These are phyloP conservation scores for Wiebesia pumilae DNA, from an alignment of 1,140 invertebrate species.

Conservation along the genomic window DNA sequence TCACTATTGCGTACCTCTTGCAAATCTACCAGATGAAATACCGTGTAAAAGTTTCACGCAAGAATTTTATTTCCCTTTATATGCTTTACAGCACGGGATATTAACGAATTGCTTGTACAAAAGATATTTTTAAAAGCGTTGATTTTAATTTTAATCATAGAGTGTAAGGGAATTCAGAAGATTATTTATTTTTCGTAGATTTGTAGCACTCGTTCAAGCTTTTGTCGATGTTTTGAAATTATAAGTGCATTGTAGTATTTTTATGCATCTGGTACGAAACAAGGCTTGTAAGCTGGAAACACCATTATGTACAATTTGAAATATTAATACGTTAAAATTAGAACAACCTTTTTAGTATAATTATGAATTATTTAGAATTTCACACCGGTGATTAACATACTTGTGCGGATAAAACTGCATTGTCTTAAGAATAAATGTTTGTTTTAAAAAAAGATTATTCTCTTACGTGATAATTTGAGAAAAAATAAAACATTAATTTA, in stretches of 20 bases:
- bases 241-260: neutral
- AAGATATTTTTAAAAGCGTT: neutral
- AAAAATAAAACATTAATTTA: too few species aligned
- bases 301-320: neutral
- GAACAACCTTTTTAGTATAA: neutral
- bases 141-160: neutral
- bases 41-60: slow-evolving; percentile 24
- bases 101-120: neutral
- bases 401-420: too few species aligned
- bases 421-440: too few species aligned
- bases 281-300: neutral
- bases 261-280: neutral
- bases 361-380: neutral
- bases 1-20: slow-evolving; percentile 23
- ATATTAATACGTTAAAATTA: neutral
- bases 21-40: slow-evolving; percentile 1
- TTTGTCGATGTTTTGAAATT: neutral
- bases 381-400: too few species aligned
- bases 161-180: neutral
- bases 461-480: too few species aligned
- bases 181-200: neutral
- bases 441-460: too few species aligned
- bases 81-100: neutral
- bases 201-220: neutral
- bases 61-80: neutral